phyloP scores from a whole-genome alignment of 1,140 invertebrate genomes.

The Stratiolaelaps scimitus region DNA sequence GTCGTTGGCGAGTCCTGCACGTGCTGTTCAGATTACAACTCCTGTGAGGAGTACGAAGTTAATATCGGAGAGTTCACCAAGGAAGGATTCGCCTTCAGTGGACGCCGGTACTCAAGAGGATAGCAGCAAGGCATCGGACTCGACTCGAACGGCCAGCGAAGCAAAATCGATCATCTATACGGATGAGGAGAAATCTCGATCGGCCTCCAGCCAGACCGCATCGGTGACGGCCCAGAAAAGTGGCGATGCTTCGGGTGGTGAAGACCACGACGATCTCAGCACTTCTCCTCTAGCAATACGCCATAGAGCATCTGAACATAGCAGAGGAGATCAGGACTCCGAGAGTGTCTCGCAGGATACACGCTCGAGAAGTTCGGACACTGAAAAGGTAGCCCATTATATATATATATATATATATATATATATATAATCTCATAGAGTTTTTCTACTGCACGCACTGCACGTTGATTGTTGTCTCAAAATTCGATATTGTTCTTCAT shows the following conservation, averaged over 20 bases:
- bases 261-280: neutral
- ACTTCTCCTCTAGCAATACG: too few species aligned
- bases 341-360: slow-evolving; percentile 21
- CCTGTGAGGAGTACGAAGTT: too few species aligned
- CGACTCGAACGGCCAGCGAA: too few species aligned
- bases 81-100: too few species aligned
- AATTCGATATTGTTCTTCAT: neutral
- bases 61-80: too few species aligned
- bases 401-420: too few species aligned
- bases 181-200: neutral
- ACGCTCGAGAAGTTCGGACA: slow-evolving; percentile 14
- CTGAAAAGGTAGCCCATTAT: neutral
- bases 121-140: too few species aligned
- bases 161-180: neutral
- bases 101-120: too few species aligned
- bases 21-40: too few species aligned
- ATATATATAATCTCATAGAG: too few species aligned
- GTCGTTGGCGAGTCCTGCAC: too few species aligned
- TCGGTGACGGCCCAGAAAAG: neutral
- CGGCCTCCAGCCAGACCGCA: neutral
- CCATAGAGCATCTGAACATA: too few species aligned
- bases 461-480: neutral
- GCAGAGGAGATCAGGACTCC: neutral
- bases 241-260: neutral
- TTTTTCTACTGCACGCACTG: neutral